phyloP scores from a whole-genome alignment of 1,140 invertebrate genomes.

The Stegodyphus mimosarum region DNA sequence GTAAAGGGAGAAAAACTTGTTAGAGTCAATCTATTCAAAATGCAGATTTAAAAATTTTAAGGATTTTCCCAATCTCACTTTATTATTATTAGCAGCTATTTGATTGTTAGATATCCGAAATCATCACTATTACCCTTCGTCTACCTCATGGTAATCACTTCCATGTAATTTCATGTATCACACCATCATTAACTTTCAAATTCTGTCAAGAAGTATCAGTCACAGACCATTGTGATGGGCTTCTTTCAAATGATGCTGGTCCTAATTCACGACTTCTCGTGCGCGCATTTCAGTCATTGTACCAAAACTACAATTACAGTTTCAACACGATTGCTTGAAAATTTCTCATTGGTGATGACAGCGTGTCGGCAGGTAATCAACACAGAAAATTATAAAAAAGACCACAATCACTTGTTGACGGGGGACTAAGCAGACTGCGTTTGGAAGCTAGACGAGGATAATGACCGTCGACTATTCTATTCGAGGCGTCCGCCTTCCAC shows the following conservation, averaged over 20 bases:
- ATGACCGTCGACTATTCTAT: neutral
- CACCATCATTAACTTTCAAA: conserved; percentile 5
- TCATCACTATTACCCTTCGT: neutral
- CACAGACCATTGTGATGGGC: neutral
- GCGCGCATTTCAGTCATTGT: neutral
- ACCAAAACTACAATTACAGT: neutral
- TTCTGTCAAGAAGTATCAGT: conserved; percentile 20
- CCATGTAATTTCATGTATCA: neutral
- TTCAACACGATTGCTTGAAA: neutral
- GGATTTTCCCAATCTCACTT: no score
- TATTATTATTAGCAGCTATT: neutral
- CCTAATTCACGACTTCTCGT: conserved; percentile 28
- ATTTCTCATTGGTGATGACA: conserved; percentile 24
- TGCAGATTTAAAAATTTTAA: no score
- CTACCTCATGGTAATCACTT: neutral
- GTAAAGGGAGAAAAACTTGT: no score
- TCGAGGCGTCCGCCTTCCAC: conserved; percentile 7
- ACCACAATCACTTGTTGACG: conserved; percentile 14
- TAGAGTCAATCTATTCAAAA: no score
- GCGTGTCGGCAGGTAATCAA: conserved; percentile 29
- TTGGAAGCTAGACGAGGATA: conserved; percentile 15
- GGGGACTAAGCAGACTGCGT: neutral
- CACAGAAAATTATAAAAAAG: conserved; percentile 19
- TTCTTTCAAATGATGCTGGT: no score
- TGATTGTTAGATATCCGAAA: neutral